Conservation (phyloP, 30 jellyfish, hydroid and myxozoan species). For the Pelagia noctiluca region DNA sequence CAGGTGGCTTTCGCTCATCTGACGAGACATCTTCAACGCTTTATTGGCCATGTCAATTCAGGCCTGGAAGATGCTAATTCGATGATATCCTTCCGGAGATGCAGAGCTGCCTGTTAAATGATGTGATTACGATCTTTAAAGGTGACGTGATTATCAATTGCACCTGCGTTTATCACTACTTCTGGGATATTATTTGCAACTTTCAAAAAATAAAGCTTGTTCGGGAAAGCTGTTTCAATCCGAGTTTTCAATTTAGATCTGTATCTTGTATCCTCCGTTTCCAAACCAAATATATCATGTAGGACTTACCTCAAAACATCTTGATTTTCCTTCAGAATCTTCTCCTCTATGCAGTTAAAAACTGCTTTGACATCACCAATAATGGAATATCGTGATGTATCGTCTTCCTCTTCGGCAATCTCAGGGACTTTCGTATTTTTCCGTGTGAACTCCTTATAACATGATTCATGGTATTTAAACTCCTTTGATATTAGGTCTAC, state of each 20-base stretch:
- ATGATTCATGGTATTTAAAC: neutral
- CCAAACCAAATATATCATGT: neutral
- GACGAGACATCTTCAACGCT: neutral
- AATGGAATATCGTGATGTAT: neutral
- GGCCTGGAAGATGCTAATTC: neutral
- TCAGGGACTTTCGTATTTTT: no score
- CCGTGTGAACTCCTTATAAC: neutral
- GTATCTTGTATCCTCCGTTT: neutral
- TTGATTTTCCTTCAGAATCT: neutral
- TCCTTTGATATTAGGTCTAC: neutral
- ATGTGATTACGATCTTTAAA: neutral
- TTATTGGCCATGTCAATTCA: neutral
- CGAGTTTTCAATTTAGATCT: neutral
- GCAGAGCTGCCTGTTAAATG: neutral
- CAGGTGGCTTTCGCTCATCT: constrained; percentile 4
- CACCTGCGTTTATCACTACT: neutral
- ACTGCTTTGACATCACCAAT: neutral
- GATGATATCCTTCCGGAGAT: neutral
- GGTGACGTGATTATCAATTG: neutral
- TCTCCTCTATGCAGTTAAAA: neutral
- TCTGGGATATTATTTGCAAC: neutral
- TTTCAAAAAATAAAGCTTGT: no score
- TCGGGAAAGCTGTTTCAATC: neutral
- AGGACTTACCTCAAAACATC: neutral
- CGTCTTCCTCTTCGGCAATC: neutral